Conservation (phyloP, 1,140 invertebrate genomes). For the Pseudomyrmex pallidus region DNA sequence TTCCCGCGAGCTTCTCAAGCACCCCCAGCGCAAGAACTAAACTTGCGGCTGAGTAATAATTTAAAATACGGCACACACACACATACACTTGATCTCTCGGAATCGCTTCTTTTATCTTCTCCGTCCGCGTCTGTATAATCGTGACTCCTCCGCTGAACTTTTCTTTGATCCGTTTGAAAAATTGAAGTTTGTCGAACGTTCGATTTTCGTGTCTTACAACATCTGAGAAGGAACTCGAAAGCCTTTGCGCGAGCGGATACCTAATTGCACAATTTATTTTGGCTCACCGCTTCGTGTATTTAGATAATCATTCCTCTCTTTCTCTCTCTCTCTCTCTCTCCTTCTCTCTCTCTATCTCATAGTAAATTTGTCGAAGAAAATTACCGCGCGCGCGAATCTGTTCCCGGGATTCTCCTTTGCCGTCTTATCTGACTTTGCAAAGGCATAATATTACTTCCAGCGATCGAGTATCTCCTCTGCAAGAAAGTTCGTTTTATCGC, state of each 20-base stretch:
- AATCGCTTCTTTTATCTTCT: neutral
- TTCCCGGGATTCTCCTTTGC: neutral
- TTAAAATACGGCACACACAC: neutral
- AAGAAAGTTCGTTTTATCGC: neutral
- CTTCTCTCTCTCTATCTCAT: too few relatives aligned
- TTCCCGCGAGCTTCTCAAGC: neutral
- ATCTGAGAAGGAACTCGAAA: neutral
- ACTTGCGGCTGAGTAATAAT: neutral
- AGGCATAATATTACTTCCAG: neutral
- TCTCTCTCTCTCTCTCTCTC: too few relatives aligned
- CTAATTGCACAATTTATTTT: constrained; percentile 1
- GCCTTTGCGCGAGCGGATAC: neutral
- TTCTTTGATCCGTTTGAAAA: neutral
- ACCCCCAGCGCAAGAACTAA: neutral
- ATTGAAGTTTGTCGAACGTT: neutral
- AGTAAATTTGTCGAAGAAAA: neutral
- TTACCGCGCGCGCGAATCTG: neutral
- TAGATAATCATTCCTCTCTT: neutral
- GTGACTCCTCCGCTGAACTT: neutral
- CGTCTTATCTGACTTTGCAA: constrained; percentile 8
- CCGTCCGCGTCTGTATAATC: neutral
- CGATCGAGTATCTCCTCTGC: neutral
- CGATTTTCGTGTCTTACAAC: neutral
- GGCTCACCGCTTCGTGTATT: neutral
- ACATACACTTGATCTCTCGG: neutral